These are phyloP conservation scores for Ormyrus nitidulus DNA, from an alignment of 2,888 invertebrate species.

Conservation along the genomic window DNA sequence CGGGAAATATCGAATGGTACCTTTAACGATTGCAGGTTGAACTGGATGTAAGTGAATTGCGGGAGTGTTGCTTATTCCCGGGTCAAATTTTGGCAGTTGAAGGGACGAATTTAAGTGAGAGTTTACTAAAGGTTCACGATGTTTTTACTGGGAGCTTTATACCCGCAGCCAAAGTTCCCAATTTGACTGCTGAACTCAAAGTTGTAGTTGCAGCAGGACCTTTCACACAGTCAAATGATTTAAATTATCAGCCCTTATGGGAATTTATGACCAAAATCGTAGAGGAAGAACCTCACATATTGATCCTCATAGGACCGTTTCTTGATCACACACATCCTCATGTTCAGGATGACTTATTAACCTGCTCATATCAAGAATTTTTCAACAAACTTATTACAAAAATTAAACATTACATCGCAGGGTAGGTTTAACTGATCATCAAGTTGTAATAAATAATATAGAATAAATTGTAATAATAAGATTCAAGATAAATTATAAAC, in stretches of 20 bases:
- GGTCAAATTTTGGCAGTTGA: conserved; percentile 87
- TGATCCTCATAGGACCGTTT: conserved; percentile 91
- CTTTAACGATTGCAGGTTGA: conserved; percentile 51
- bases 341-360: conserved; percentile 79
- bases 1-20: not conserved
- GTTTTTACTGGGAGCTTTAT: conserved; percentile 78
- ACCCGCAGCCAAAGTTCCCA: conserved; percentile 73
- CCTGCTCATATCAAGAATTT: conserved; percentile 84
- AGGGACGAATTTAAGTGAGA: conserved; percentile 84
- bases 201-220: conserved; percentile 90
- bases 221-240: conserved; percentile 86
- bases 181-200: conserved; percentile 73
- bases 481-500: conserved; percentile 17
- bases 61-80: conserved; percentile 84
- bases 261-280: conserved; percentile 84
- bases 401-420: conserved; percentile 80
- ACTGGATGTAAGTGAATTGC: conserved; percentile 77
- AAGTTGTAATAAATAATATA: not conserved
- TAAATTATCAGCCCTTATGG: conserved; percentile 87
- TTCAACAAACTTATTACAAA: conserved; percentile 84
- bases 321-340: conserved; percentile 83
- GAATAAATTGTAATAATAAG: too few relatives aligned
- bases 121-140: conserved; percentile 82
- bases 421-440: conserved; percentile 74
- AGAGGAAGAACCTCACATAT: conserved; percentile 85